Base-by-base conservation (phyloP, 1,140 invertebrate genomes). In the Matsumurasca onukii region DNA sequence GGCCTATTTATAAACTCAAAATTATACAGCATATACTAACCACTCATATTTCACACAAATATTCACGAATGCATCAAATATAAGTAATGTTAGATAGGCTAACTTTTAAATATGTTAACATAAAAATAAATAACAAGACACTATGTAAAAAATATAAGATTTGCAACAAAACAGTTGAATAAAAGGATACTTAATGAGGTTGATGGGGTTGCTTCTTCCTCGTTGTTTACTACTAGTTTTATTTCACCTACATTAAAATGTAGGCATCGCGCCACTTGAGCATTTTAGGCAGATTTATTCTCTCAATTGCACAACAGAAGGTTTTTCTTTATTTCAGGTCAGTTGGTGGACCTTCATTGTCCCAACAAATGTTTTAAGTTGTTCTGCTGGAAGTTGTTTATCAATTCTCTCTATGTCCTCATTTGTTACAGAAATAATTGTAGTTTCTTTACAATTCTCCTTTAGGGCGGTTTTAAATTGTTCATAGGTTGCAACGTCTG, bases 401-500 rank as follows among this genome's bases (percentile, higher is more conserved):
- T 66, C 64, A 25, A 49, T 65, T 65, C 61, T 22, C 34, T 15
- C 29, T n/a, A 62, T 69, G 17, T 67, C 20, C 17, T 67, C 66
- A 30, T 59, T 30, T n/a, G 49, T 30, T 1, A 67, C 66, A 67
- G 66, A 31, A 61, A 22, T 3, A 67, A 67, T 57, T 59, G 25
- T 59, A 1, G 34, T 59, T n/a, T 67, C 34, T 59, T 34, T 30
- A 55, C 49, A 67, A 24, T 59, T 27, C n/a, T 31, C 52, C 61
- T 34, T 67, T 5, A 67, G 13, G 17, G 51, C 13, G 31, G 13
- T 66, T 68, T 57, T 39, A 70, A 66, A 52, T 20, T 68, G 64
- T 51, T 29, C 39, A 27, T 71, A 49, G 9, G 70, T 63, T 30
- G 65, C 57, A 3, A 75, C 39, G 69, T 74, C 72, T 45, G 49